These are phyloP conservation scores for Anseranas semipalmata DNA, from an alignment of 2,113 vertebrate species.

Conservation along the genomic window DNA sequence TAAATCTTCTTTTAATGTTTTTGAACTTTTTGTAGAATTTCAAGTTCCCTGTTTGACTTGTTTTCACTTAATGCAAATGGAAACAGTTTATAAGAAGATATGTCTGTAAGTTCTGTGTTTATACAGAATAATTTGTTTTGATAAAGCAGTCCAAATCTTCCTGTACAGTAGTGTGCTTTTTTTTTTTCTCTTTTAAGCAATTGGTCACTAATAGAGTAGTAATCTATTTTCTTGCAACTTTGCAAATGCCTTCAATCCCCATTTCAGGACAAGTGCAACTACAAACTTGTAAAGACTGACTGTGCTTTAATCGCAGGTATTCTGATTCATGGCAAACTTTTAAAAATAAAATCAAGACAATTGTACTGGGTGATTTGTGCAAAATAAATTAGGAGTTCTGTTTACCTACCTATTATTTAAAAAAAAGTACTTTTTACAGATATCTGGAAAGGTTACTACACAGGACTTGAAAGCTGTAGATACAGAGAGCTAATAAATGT, in stretches of 20 bases:
- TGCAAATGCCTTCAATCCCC: neutral
- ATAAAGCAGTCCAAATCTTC: neutral
- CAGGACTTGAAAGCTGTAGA: neutral
- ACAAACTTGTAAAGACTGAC: neutral
- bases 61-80: neutral
- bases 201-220: neutral
- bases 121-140: neutral
- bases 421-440: neutral
- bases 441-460: neutral
- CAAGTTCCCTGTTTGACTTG: neutral
- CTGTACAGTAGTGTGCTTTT: neutral
- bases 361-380: neutral
- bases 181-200: neutral
- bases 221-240: neutral
- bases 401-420: neutral
- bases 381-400: neutral
- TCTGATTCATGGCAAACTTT: neutral
- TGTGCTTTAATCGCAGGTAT: neutral
- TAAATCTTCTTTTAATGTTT: neutral
- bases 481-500: neutral
- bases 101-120: neutral
- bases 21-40: neutral
- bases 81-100: neutral
- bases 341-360: neutral
- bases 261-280: neutral